A percentile compares a stretch with the other conserved stretches of the same genome.
Conservation (phyloP, 2,888 invertebrate genomes). For the Hofmannophila pseudospretella region DNA sequence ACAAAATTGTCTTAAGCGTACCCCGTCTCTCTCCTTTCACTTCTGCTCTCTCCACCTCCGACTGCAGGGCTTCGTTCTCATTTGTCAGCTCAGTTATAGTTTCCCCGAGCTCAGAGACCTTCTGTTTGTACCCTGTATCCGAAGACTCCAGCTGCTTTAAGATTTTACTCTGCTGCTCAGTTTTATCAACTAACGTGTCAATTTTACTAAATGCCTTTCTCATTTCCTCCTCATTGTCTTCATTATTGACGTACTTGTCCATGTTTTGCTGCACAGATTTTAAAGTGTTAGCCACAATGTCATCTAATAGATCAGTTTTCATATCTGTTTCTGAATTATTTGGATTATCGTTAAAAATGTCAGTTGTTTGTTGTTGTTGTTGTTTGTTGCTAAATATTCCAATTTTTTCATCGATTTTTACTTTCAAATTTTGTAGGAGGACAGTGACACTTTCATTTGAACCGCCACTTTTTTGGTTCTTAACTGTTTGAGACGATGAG, state of each 20-base stretch:
- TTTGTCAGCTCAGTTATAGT: too few relatives aligned
- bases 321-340: neutral
- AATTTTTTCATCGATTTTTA: too few relatives aligned
- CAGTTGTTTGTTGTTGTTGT: too few relatives aligned
- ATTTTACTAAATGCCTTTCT: constrained; percentile 21
- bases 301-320: constrained; percentile 5
- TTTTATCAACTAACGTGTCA: constrained; percentile 23
- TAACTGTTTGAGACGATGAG: neutral
- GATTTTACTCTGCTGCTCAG: constrained; percentile 29
- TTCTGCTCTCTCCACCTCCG: too few relatives aligned
- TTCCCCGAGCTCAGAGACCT: too few relatives aligned
- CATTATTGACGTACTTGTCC: neutral
- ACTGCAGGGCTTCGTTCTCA: too few relatives aligned
- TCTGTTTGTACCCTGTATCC: neutral
- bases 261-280: constrained; percentile 17
- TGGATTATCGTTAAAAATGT: neutral
- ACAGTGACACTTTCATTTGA: neutral
- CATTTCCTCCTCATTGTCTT: constrained; percentile 2
- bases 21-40: too few relatives aligned
- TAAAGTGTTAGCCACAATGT: constrained; percentile 17
- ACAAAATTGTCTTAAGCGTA: too few relatives aligned
- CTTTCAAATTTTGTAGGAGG: neutral
- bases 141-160: constrained; percentile 25
- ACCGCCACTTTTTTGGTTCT: neutral
- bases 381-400: too few relatives aligned